Conservation (phyloP, 2,113 vertebrate species). For the Menidia beryllina region DNA sequence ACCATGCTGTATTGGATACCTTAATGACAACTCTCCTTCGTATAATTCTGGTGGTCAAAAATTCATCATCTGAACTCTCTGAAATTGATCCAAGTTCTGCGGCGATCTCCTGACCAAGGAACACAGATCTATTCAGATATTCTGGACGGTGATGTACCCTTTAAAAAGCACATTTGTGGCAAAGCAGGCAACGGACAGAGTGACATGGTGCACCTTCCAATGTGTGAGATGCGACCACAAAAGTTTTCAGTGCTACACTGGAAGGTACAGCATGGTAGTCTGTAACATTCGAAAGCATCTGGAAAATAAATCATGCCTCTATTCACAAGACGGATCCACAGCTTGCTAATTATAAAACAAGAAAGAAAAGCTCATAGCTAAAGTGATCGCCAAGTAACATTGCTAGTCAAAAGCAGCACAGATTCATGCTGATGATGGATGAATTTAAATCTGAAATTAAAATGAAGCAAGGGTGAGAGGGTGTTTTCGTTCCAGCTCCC, state of each 20-base stretch:
- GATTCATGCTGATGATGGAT: conserved; percentile 65
- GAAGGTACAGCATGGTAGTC: conserved; percentile 62
- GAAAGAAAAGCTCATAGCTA: neutral
- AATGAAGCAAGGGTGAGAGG: conserved; percentile 42
- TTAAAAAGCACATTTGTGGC: conserved; percentile 26
- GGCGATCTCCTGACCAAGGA: conserved; percentile 86
- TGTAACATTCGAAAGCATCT: conserved; percentile 22
- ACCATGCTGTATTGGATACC: conserved; percentile 81
- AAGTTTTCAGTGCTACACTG: conserved; percentile 3
- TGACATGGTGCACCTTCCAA: conserved; percentile 62
- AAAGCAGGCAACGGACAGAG: conserved; percentile 56
- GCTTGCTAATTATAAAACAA: conserved; percentile 14
- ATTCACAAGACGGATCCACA: neutral
- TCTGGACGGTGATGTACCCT: conserved; percentile 10
- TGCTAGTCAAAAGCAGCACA: conserved; percentile 39
- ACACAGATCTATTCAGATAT: conserved; percentile 75
- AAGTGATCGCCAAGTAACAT: conserved; percentile 13
- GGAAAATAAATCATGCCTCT: conserved; percentile 56
- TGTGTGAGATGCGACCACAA: too few species aligned
- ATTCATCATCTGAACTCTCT: conserved; percentile 90
- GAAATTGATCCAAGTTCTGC: conserved; percentile 88
- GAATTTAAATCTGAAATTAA: conserved; percentile 45
- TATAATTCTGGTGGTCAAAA: conserved; percentile 91
- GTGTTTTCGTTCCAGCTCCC: conserved; percentile 44
- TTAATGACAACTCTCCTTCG: conserved; percentile 92